These are phyloP conservation scores for Carabus problematicus DNA, from an alignment of 2,888 invertebrate genomes.

Conservation along the genomic window DNA sequence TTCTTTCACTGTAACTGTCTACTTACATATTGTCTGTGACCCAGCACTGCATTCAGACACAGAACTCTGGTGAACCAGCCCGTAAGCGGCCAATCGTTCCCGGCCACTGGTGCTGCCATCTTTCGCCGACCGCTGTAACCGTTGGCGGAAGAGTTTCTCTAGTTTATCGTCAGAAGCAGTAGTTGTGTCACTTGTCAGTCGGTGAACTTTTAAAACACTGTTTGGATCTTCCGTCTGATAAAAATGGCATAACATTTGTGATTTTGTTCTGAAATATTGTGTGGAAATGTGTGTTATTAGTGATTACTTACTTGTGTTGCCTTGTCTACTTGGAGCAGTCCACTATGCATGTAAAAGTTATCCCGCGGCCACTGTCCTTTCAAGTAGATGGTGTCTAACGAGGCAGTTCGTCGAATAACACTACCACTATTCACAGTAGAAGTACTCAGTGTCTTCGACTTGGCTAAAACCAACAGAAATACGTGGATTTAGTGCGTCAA, in stretches of 20 bases:
- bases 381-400: slow-evolving; percentile 79
- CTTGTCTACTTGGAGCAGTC: slow-evolving; percentile 76
- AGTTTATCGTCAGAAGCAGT: slow-evolving; percentile 64
- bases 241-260: slow-evolving; percentile 32
- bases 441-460: slow-evolving; percentile 61
- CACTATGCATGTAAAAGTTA: slow-evolving; percentile 71
- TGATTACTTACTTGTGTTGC: slow-evolving; percentile 73
- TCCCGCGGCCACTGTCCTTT: slow-evolving; percentile 81
- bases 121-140: slow-evolving; percentile 62
- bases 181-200: slow-evolving; percentile 60
- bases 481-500: too few species aligned
- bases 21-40: slow-evolving; percentile 60
- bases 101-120: slow-evolving; percentile 51
- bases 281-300: neutral
- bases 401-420: slow-evolving; percentile 78
- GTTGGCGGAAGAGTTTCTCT: slow-evolving; percentile 64
- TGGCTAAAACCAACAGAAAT: slow-evolving; percentile 56
- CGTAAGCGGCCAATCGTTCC: slow-evolving; percentile 58
- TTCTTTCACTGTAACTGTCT: too few species aligned
- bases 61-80: slow-evolving; percentile 63
- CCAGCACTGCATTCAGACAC: slow-evolving; percentile 59
- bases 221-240: slow-evolving; percentile 72
- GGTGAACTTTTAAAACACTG: slow-evolving; percentile 56
- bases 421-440: slow-evolving; percentile 60
- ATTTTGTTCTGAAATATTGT: neutral